Evolutionary conservation across 1,140 invertebrate species (phyloP).

Genomic region (Tetramorium simillimum): DNA sequence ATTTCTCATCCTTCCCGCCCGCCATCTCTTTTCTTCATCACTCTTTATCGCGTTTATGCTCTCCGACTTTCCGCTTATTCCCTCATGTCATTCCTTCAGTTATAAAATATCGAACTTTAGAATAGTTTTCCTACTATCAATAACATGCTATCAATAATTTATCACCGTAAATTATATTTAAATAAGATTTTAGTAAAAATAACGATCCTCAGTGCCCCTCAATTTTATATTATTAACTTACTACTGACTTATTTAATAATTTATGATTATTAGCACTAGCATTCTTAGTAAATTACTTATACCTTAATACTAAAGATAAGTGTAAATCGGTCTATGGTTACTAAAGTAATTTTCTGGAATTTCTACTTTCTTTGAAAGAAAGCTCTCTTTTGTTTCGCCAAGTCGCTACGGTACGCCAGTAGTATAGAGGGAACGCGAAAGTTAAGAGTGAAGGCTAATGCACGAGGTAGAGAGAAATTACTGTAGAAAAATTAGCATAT

Average conservation of each 20-base stretch:
- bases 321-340: conserved; percentile 7
- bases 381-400: not conserved
- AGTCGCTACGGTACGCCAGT: conserved; percentile 1
- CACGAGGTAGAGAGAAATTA: conserved; percentile 42
- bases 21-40: conserved; percentile 9
- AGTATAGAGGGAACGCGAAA: not conserved
- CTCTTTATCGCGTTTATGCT: conserved; percentile 24
- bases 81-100: not conserved
- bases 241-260: not conserved
- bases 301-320: not conserved
- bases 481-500: conserved; percentile 56
- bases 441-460: conserved; percentile 45
- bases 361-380: not conserved
- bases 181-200: not conserved
- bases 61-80: not conserved
- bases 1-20: conserved; percentile 64
- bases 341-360: conserved; percentile 8
- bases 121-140: not conserved
- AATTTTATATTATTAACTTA: not conserved
- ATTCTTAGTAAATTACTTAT: not conserved
- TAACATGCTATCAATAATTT: not conserved
- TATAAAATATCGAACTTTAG: not conserved
- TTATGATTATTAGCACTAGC: not conserved
- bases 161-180: not conserved
- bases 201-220: no score